phyloP scores from a whole-genome alignment of 2,888 invertebrate species.

The Chydorus sphaericus region DNA sequence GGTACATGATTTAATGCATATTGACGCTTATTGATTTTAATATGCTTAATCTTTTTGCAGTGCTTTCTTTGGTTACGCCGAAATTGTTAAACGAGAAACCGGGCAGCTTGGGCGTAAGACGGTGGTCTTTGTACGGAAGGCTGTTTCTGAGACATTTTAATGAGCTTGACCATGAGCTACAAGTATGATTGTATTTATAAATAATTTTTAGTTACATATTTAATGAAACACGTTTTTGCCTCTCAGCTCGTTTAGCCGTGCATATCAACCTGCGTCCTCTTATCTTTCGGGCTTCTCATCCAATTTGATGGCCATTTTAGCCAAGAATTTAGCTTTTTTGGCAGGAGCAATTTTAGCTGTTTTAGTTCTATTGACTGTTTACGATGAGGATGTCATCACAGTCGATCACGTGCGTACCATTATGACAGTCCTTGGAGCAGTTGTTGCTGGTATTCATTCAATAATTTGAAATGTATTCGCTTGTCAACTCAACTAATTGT shows the following conservation, averaged over 20 bases:
- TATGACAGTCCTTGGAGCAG: slow-evolving; percentile 63
- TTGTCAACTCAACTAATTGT: neutral
- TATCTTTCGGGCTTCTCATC: slow-evolving; percentile 88
- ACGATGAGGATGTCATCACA: slow-evolving; percentile 82
- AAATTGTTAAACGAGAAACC: slow-evolving; percentile 29
- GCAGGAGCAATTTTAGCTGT: slow-evolving; percentile 73
- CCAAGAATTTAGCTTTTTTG: slow-evolving; percentile 71
- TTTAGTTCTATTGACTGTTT: slow-evolving; percentile 61
- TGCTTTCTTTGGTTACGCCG: slow-evolving; percentile 6
- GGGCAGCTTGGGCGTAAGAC: slow-evolving; percentile 54
- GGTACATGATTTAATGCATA: no score
- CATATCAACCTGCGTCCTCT: slow-evolving; percentile 78
- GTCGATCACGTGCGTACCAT: slow-evolving; percentile 80
- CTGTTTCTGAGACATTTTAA: slow-evolving; percentile 91
- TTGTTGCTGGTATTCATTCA: slow-evolving; percentile 59
- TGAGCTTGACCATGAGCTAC: slow-evolving; percentile 90
- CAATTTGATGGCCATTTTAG: slow-evolving; percentile 57
- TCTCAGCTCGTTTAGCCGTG: no score
- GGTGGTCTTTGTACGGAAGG: slow-evolving; percentile 86
- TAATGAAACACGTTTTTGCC: neutral
- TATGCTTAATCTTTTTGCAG: no score
- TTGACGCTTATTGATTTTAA: no score
- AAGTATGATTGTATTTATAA: slow-evolving; percentile 2
- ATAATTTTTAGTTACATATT: neutral
- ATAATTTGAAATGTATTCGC: no score